Base-by-base conservation (phyloP, 2,113 vertebrate species). In the Poeciliopsis occidentalis region DNA sequence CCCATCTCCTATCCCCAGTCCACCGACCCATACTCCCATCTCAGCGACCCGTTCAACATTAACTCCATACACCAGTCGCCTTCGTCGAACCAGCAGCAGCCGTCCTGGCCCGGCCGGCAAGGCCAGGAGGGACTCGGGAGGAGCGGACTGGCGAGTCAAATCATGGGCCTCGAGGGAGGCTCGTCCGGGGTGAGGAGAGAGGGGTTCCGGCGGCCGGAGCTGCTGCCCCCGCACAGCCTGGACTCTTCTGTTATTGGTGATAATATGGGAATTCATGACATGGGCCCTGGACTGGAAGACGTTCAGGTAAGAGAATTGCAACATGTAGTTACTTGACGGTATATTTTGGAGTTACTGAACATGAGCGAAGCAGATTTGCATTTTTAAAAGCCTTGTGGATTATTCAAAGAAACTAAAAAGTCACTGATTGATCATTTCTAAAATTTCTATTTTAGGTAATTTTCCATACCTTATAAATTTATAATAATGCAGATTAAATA, bases 1-100 rank as follows among this genome's bases (percentile, higher is more conserved):
- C 97, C 96, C 78, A 93, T 99, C 81, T 93, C 96, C 12, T 99
- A 99, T 90, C 94, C 95, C 11, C 98, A 98, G 75, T 95, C 97
- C 63, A 89, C 92, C 29, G 97, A 99, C 85, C 97, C 96, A 0
- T 99, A 98, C 90, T 95, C 97, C 6, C 97, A 99, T 87, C 95
- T 98, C 62, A 93, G 97, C 32, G 97, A 99, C 90, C 97, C 97
- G 0, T 98, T 98, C 80, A 96, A 95, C 78, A 96, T 99, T 91
- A 98, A 97, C 91, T 92, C 96, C 0, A 87, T 99, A 62, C 97
- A 98, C 90, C 96, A 97, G 88, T 96, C 74, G 15, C 94, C 91
- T 17, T 90, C 93, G 15, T 93, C 96, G 30, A 96, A 94, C 91
- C 96, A 97, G 90, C 97, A 98, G 88, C 97, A 97, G 82, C 92